Base-by-base conservation (phyloP, 2,797 vertebrate genomes). In the Alcedo quadribrachys region DNA sequence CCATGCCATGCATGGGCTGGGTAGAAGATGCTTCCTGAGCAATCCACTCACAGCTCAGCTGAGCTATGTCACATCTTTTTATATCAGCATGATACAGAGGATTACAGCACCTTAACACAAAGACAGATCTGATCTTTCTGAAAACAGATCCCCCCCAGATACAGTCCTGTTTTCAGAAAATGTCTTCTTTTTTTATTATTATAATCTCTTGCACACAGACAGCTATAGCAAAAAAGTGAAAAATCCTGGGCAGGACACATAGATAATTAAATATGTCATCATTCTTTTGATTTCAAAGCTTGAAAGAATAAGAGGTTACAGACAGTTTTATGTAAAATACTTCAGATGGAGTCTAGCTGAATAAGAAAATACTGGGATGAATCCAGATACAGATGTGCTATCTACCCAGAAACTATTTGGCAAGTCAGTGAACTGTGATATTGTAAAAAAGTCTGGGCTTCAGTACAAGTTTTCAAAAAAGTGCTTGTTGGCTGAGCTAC, bases 351-450 rank as follows among this genome's bases (percentile, higher is more conserved):
- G 93, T 94, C 89, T 96, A 78, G 51, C 91, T 92, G 57, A 76
- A 89, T 81, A 94, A 93, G 89, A 90, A 93, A 97, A 78, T 50
- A 79, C 80, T 96, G 95, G 83, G 71, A 53, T 53, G 40, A 14
- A 53, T 95, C 95, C 97, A 96, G 94, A 94, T 87, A 79, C 69
- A 92, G 92, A 97, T 91, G 86, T 92, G 90, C 86, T 92, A 95
- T 95, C 94, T 95, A 94, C 89, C 80, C 95, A 93, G 81, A 97
- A 97, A 96, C 68, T 89, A 95, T 94, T 96, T 97, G 97, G 96
- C 97, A 92, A 92, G 91, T 95, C 91, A 92, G 58, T 88, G 89
- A 91, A 86, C 91, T 92, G 69, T 89, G 95, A 94, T 95, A 96
- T 87, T 87, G 87, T 84, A 91, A 84, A 91, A 95, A 86, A 93